Evolutionary conservation across 1,140 invertebrate genomes (phyloP), one percentile per base, ranked within the genome.

Genomic region (Anadara kagoshimensis): DNA sequence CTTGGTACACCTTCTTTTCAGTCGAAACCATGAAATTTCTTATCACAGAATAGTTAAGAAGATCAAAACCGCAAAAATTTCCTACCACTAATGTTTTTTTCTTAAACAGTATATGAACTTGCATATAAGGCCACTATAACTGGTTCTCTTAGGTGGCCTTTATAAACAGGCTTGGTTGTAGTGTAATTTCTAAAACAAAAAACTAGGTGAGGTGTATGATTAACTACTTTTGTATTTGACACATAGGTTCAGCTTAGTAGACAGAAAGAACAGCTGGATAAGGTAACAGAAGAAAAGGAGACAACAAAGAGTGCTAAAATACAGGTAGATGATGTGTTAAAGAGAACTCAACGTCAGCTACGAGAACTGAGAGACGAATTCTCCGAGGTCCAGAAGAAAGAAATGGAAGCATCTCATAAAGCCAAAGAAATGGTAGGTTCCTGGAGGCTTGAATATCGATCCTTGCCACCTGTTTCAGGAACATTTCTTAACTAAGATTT

Each of bases 211-310:
- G 43, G 22, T 11, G 20, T 66, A n/a, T 66, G n/a, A 14, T 22
- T 58, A 64, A 62, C 11, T 8, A 36, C 29, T 36, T 3, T 36
- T 36, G 29, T 36, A 36, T 59, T 41, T 53, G 12, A 43, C 29
- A 22, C 64, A 43, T 77, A 93, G 92, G 91, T 91, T 3, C 95
- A 97, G 90, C 92, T 95, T 69, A 90, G 91, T 22, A 91, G 96
- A 70, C 88, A 95, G 59, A 96, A 96, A 80, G 96, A 98, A 82
- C 93, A 93, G 7, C 91, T 95, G 45, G 96, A 97, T 43, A 93
- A 94, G 76, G 84, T 95, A 16, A 93, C 94, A 70, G 91, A 91
- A 16, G 96, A 97, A 82, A 91, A 94, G 5, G 92, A 93, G 0
- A 89, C 92, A 20, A 90, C 94, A 0, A 91, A 93, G 72, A 90